Evolutionary conservation across 1,140 invertebrate species (phyloP), one percentile per base, ranked within the genome.

Genomic region (Nylanderia fulva): DNA sequence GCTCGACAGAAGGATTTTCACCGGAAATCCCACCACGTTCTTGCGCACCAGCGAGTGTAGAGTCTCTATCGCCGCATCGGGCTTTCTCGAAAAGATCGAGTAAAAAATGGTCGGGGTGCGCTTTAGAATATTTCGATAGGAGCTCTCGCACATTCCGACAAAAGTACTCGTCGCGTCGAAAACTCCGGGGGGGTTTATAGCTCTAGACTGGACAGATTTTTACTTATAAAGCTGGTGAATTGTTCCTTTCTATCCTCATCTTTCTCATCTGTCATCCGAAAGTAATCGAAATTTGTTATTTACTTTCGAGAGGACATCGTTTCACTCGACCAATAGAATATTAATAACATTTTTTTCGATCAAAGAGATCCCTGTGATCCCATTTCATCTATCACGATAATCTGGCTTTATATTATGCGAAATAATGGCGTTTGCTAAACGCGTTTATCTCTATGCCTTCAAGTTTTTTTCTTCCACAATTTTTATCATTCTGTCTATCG

Each of bases 1-100:
- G 92, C 88, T 92, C 89, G 89, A 92, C 91, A 88, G 87, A 89
- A 90, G 69, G 84, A 63, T 66, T 74, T 83, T 88, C 79, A 85
- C 84, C 85, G 76, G 84, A 48, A 48, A 88, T 91, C 60, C 21
- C 54, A 48, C 21, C 54, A 48, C 61, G 75, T 64, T 15, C 45
- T 69, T 52, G 54, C 69, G 71, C 79, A 85, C 45, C 42, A 52
- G 36, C 64, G 66, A 71, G 61, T 69, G 58, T 69, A 48, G 36
- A 56, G 27, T 76, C 48, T 63, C 18, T 48, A 66, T 33, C 42
- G 45, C 63, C 63, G 48, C 33, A 76, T 86, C 88, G 68, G 45
- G 54, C 86, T 89, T 72, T 68, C 74, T 88, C 74, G 87, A 86
- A 80, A 86, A 88, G 74, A 66, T 89, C 87, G 82, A 76, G 80